Percentiles rank a stretch among this genome's conserved stretches.
phyloP scores from a whole-genome alignment of 2,797 vertebrate genomes.

The Leptatherina wallacei region DNA sequence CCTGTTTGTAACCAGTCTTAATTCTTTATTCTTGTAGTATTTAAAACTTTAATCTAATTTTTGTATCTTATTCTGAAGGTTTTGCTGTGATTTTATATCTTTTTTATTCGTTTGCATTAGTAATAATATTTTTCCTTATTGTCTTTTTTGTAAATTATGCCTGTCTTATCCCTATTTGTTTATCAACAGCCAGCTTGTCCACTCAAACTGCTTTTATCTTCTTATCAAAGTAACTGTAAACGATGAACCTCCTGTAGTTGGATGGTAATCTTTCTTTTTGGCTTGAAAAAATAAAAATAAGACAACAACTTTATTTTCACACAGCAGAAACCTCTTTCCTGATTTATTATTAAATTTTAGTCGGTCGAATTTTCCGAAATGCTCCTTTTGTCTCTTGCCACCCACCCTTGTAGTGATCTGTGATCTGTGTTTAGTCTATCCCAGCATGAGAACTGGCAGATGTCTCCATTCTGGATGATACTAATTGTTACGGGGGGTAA shows the following conservation, averaged over 20 bases:
- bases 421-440: conserved; percentile 76
- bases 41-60: too few species aligned
- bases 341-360: conserved; percentile 6
- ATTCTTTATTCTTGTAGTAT: too few species aligned
- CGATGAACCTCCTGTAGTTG: background rate
- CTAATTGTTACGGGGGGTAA: conserved; percentile 73
- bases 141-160: too few species aligned
- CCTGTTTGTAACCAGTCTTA: too few species aligned
- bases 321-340: background rate
- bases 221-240: background rate
- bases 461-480: conserved; percentile 68
- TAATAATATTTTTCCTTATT: too few species aligned
- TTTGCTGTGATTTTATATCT: too few species aligned
- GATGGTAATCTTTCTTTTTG: background rate
- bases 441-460: conserved; percentile 75
- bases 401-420: conserved; percentile 69
- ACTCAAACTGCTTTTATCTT: too few species aligned
- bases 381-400: conserved; percentile 33
- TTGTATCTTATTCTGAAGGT: too few species aligned
- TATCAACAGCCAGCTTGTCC: too few species aligned
- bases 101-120: too few species aligned
- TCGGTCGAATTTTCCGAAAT: conserved; percentile 39
- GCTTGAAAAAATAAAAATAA: background rate
- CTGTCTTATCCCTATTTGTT: too few species aligned
- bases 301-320: conserved; percentile 1